Base-by-base conservation (phyloP, 2,113 vertebrate genomes). In the Paraplagusia blochii region DNA sequence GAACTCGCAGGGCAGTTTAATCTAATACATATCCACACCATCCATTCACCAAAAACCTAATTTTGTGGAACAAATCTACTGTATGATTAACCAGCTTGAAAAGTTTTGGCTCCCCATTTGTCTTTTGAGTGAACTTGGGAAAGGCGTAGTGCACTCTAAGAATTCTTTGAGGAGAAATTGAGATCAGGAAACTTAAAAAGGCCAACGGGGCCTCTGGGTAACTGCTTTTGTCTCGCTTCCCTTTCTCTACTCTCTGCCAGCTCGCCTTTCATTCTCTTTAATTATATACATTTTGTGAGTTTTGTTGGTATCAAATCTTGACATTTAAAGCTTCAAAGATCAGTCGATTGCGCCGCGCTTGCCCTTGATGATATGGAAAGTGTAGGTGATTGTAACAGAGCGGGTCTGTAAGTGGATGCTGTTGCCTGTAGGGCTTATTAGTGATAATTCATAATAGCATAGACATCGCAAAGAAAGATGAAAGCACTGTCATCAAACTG, bases 81-180 rank as follows among this genome's bases (percentile, higher is more conserved):
- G 39, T 40, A 44, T 44, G 11, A 16, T 33, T 38, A 54, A 65
- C 44, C 43, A 60, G 15, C 38, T 7, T 9, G 48, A 49, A 65
- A 69, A 42, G 46, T 48, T 53, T 29, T 53, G 13, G 14, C 40
- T 49, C n/a, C 18, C 33, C 34, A 35, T 47, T 68, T 52, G 60
- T 64, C 52, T 61, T 77, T 57, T 44, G 12, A 2, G 47, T 55
- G 55, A 61, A 72, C 56, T 65, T 77, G 43, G 53, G 48, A 54
- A 45, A 35, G 22, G 44, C 40, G 19, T 12, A 15, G 43, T 9
- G 12, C 11, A 7, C 18, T 56, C 3, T 19, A 19, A 36, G 44
- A 51, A 45, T 19, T 57, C 11, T 44, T 54, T 54, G 39, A 59
- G 53, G 65, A 63, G 44, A 59, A 29, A 33, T 15, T 62, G 22